Base-by-base conservation (phyloP, 2,797 vertebrate genomes). In the Pseudochaenichthys georgianus region DNA sequence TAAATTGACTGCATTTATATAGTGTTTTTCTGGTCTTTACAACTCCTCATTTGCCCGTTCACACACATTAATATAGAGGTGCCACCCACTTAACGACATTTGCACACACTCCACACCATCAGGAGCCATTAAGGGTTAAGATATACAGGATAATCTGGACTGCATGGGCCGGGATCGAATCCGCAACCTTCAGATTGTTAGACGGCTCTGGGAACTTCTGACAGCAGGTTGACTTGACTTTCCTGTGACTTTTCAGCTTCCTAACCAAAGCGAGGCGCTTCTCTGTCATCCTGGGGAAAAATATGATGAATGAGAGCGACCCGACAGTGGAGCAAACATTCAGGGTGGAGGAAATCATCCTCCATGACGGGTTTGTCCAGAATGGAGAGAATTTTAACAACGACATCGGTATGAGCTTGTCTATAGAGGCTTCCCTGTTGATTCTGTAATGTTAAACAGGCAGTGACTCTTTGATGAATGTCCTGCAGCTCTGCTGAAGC, bases 401-500 rank as follows among this genome's bases (percentile, higher is more conserved):
- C 1, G 97, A 99, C 87, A 97, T 99, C 2, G 97, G 97, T 99
- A 93, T 1, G 70, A 65, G 15, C 9, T 0, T 0, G 6, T 19
- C 8, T 64, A 13, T 1, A 46, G 17, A 17, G 13, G 59, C 46
- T 17, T 4, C 59, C 9, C 8, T 12, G 15, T 0, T 8, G 15
- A 31, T 11, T 3, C 15, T 10, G 19, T 52, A 5, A 4, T 55
- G 10, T 12, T 4, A 17, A 13, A 13, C 9, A 8, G 41, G 19
- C 28, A 23, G 31, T 64, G 0, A 70, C 0, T 51, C 3, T 0
- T 28, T 42, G 3, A 7, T 41, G 0, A 16, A 4, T 61, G n/a
- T 45, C 13, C 13, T 41, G 60, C 86, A 98, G 98, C 97, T 21
- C 84, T 99, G 83, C 3, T 99, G 90, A 96, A 92, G 93, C 94